Base-by-base conservation (phyloP, 2,113 vertebrate genomes). In the Melospiza georgiana region DNA sequence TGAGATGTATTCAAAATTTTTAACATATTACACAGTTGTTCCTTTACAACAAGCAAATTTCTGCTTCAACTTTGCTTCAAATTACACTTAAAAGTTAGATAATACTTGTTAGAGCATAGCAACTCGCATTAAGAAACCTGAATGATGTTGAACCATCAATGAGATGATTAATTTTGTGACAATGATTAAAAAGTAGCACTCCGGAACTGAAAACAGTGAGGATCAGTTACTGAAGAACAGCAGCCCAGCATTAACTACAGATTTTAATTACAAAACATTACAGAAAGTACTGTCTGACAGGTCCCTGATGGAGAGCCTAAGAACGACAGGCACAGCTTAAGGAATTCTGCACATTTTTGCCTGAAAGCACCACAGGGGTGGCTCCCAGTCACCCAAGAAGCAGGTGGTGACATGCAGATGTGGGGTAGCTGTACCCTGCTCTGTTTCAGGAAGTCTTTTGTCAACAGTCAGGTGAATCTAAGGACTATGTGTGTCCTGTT, bases 1-100 rank as follows among this genome's bases (percentile, higher is more conserved):
- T 4, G 12, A 95, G 75, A 94, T 58, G 22, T 72, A 90, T 84
- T 89, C 35, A 90, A 39, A 62, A 41, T 87, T 86, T 84, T 66
- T 39, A 88, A 86, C 15, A 14, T 57, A 95, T 78, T 87, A 61
- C 65, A 76, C 19, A 37, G 44, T 69, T 57, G 35, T 37, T 76
- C 24, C 81, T 76, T 94, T 41, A 90, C 35, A 74, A 86, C 21
- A 88, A 69, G 55, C 71, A 93, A 8, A 62, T 65, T 92, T 95
- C 39, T 75, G 69, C 66, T 90, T 92, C 81, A 78, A 15, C 20
- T 18, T 62, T 5, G 2, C 66, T 87, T 84, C n/a, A 78, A 95
- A 89, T 61, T 65, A 81, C 51, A 43, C 43, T 76, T 81, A 30
- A 51, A 69, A 92, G 54, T 82, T 69, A 92, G 66, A 30, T 55